Conservation (phyloP, 1,140 invertebrate genomes). For the Odontomachus brunneus region DNA sequence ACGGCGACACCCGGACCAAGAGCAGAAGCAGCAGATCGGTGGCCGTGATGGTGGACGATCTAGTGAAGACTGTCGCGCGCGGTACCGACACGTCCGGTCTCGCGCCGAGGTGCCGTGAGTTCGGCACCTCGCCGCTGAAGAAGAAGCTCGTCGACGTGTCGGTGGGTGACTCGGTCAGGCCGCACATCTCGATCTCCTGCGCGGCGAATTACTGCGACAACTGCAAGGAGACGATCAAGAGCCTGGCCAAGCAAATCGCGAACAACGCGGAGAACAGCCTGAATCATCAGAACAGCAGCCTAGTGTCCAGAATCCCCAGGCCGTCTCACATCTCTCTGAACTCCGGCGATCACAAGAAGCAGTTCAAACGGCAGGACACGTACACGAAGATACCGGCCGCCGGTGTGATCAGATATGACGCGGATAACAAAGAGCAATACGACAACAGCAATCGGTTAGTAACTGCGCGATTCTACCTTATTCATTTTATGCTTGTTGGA, state of each 20-base stretch:
- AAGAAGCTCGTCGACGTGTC: slow-evolving; percentile 85
- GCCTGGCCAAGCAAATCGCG: slow-evolving; percentile 77
- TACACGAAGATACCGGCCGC: slow-evolving; percentile 79
- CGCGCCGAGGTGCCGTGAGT: slow-evolving; percentile 78
- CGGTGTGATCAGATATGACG: slow-evolving; percentile 78
- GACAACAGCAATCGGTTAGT: slow-evolving; percentile 78
- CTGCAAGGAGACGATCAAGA: slow-evolving; percentile 88
- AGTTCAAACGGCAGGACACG: slow-evolving; percentile 82
- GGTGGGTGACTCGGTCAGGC: slow-evolving; percentile 86
- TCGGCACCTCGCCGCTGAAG: slow-evolving; percentile 84
- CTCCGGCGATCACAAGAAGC: slow-evolving; percentile 74
- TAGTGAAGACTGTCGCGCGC: slow-evolving; percentile 73
- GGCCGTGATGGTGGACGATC: slow-evolving; percentile 74
- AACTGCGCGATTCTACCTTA: too few species aligned
- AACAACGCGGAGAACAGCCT: slow-evolving; percentile 72
- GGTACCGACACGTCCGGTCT: slow-evolving; percentile 80
- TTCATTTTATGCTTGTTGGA: too few species aligned
- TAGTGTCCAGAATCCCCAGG: slow-evolving; percentile 79
- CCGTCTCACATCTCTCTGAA: slow-evolving; percentile 78
- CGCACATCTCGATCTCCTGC: slow-evolving; percentile 85
- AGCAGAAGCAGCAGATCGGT: slow-evolving; percentile 75
- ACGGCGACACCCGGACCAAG: slow-evolving; percentile 77
- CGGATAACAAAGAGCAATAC: slow-evolving; percentile 81
- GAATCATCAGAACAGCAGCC: slow-evolving; percentile 75
- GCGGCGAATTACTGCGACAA: slow-evolving; percentile 88